Evolutionary conservation across 2,797 vertebrate species (phyloP), one percentile per base, ranked within the genome.

Genomic region (Pelobates cultripes): DNA sequence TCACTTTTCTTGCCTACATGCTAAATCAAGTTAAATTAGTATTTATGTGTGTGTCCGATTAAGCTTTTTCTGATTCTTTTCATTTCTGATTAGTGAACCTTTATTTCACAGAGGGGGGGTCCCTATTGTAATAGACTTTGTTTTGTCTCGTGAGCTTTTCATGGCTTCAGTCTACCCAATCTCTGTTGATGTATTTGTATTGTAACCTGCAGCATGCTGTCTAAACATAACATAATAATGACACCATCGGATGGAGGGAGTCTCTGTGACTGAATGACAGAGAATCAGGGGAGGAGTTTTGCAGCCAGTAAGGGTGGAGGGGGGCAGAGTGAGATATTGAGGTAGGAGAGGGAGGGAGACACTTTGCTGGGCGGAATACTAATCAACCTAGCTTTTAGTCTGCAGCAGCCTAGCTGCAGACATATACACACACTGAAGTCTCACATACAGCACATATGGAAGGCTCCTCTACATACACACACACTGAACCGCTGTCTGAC

Each of bases 291-390:
- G 75, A 73, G 73, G 80, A 63, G 67, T 67, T 45, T 69, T 75
- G 78, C 71, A 76, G 75, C 55, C n/a, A 72, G 60, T 43, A 82
- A 72, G 78, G 28, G 28, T 28, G 84, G 43, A 57, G 80, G 72
- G 70, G 75, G 75, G 57, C 55, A 57, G 79, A 85, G 87, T 51
- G 85, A 86, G 72, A 43, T 81, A 83, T 84, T 8, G 78, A 84
- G 82, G 82, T 84, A 75, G 77, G 68, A 64, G 84, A 86, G 57
- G 85, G 79, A 84, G 82, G 88, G 89, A 85, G 82, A 77, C 74
- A 75, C 82, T 76, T 77, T 75, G 80, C 78, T 85, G 87, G 88
- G 87, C 77, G 86, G 90, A 85, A 76, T 90, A 85, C 71, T 87
- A 86, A 86, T 87, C 87, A 84, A 86, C 84, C 81, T 80, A 79